Percentiles rank a stretch among this genome's conserved stretches.
Conservation (phyloP, 2,113 vertebrate genomes). For the Orientallactaga bullata region DNA sequence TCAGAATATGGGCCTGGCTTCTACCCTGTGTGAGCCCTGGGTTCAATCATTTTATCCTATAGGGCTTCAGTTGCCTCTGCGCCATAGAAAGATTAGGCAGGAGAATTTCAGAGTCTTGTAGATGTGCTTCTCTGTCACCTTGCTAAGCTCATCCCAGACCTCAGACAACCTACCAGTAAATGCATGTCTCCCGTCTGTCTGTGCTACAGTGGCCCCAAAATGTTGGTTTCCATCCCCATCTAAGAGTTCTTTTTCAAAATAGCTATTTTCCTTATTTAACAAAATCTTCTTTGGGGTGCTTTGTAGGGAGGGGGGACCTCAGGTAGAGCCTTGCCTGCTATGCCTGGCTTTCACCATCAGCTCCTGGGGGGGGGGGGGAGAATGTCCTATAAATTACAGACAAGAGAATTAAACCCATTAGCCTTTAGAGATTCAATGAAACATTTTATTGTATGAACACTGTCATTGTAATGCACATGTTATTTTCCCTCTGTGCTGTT, state of each 20-base stretch:
- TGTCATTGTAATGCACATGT: background rate
- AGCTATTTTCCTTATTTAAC: conserved; percentile 16
- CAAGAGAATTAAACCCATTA: background rate
- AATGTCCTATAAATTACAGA: background rate
- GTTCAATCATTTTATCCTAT: background rate
- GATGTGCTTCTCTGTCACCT: background rate
- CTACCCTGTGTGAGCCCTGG: background rate
- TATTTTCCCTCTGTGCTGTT: conserved; percentile 77
- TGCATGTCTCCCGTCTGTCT: background rate
- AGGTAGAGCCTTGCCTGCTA: background rate
- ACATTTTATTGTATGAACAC: conserved; percentile 8
- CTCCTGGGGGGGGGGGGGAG: too few species aligned
- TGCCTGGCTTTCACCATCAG: background rate
- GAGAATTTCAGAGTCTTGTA: background rate
- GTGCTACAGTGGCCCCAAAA: accelerated
- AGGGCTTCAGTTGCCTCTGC: background rate
- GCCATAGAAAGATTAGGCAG: background rate
- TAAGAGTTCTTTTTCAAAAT: conserved; percentile 25
- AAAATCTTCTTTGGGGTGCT: background rate
- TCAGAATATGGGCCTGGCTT: background rate
- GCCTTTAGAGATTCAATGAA: background rate
- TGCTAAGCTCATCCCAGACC: background rate
- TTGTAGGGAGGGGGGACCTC: too few species aligned
- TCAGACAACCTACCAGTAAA: background rate
- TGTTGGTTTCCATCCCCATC: background rate